Base-by-base conservation (phyloP, 2,113 vertebrate species). In the Lichenostomus cassidix region DNA sequence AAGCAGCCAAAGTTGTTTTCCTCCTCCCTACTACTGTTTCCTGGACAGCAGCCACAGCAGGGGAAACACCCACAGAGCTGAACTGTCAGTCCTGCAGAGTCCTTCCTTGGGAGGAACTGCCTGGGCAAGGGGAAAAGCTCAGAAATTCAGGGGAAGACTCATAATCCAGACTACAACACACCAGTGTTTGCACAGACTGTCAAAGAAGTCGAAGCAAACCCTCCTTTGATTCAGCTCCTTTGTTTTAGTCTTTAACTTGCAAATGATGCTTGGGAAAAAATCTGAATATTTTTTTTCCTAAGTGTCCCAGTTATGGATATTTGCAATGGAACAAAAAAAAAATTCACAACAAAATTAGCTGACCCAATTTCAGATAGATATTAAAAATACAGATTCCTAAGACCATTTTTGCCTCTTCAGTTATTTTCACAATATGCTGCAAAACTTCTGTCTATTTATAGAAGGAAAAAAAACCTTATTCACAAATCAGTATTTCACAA, bases 291-390 rank as follows among this genome's bases (percentile, higher is more conserved):
- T 27, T 73, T 73, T 60, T 80, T 12, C 25, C 12, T 14, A 47
- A 85, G 35, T 16, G 79, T 59, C 84, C 87, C 85, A 93, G 71
- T 96, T 94, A 64, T 52, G 87, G 62, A 75, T 78, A 78, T 73
- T 68, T 83, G 86, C 62, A 91, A 77, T 23, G 9, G 37, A 87
- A 89, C 16, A 39, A 53, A 44, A 64, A 27, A 49, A 46, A 24
- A 64, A 42, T 52, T 63, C 52, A 53, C 73, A 73, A 92, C 52
- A 91, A 31, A 89, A 64, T 46, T 58, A 91, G 39, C 39, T 60
- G 93, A 96, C 85, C 92, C 47, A 68, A 49, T 96, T 95, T 89
- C 68, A 88, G 63, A 7, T 39, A 68, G 44, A 60, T 22, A 69
- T 86, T 83, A 65, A 67, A 96, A 92, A 89, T 10, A 71, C 35